These are phyloP conservation scores for Xerus rutilus DNA, from an alignment of 2,797 vertebrate genomes.

Conservation along the genomic window DNA sequence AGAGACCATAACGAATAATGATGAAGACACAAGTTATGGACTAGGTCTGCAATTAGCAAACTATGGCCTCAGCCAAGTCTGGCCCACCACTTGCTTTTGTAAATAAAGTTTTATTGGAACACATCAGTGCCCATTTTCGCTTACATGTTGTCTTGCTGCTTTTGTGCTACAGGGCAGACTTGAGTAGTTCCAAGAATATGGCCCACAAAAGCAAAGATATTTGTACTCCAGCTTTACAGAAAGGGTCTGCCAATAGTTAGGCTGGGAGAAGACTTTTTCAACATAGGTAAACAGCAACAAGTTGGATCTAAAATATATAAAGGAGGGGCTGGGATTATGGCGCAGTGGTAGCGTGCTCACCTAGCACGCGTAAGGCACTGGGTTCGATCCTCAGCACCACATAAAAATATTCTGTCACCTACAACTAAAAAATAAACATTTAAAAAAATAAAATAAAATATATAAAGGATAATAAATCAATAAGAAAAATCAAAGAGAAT, in stretches of 20 bases:
- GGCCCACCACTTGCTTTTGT: too few relatives aligned
- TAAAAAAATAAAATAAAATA: too few relatives aligned
- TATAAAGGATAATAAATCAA: background rate
- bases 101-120: constrained; percentile 29
- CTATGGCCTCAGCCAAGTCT: background rate
- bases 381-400: too few relatives aligned
- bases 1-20: background rate
- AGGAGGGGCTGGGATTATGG: too few relatives aligned
- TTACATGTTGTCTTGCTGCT: background rate
- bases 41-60: background rate
- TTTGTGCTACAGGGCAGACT: background rate
- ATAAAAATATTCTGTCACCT: too few relatives aligned
- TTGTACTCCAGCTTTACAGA: background rate
- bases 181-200: background rate
- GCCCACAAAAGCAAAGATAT: background rate
- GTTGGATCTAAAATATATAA: background rate
- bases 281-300: background rate
- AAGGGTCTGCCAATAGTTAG: background rate
- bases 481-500: background rate
- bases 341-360: too few relatives aligned
- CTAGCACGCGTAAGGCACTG: too few relatives aligned
- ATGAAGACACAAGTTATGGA: background rate
- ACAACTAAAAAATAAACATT: too few relatives aligned
- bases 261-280: background rate
- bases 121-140: background rate